phyloP scores from a whole-genome alignment of 2,888 invertebrate genomes.

The Timandra comae region DNA sequence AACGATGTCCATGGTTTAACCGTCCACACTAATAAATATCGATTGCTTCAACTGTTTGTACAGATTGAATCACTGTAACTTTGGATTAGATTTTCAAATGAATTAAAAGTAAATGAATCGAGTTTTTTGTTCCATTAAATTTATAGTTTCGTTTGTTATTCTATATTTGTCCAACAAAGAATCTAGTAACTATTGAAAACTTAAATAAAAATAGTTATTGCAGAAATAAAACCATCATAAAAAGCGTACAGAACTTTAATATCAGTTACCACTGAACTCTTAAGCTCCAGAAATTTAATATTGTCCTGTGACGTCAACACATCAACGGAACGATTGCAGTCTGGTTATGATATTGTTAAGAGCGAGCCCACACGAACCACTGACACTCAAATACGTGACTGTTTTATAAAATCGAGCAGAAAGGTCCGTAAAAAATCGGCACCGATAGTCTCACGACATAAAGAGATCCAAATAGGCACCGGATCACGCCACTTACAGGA shows the following conservation, averaged over 20 bases:
- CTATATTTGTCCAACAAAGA: no score
- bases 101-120: no score
- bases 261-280: constrained; percentile 33
- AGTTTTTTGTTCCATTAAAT: no score
- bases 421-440: constrained; percentile 42
- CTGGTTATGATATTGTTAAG: constrained; percentile 56
- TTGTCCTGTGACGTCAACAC: constrained; percentile 28
- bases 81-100: no score
- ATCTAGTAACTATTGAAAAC: no score
- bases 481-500: constrained; percentile 47
- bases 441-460: constrained; percentile 44
- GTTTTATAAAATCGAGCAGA: constrained; percentile 43
- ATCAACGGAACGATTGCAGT: constrained; percentile 22
- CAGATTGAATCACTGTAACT: no score
- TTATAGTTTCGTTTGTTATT: no score
- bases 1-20: constrained; percentile 26
- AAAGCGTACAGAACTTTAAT: no score
- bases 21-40: constrained; percentile 18
- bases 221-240: no score
- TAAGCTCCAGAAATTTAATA: constrained; percentile 49
- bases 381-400: constrained; percentile 59
- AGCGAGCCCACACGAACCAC: constrained; percentile 39
- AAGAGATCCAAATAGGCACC: constrained; percentile 46
- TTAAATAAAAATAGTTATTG: no score
- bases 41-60: no score